Evolutionary conservation across 2,113 vertebrate species (phyloP).

Genomic region (Gorsachius goisagi): DNA sequence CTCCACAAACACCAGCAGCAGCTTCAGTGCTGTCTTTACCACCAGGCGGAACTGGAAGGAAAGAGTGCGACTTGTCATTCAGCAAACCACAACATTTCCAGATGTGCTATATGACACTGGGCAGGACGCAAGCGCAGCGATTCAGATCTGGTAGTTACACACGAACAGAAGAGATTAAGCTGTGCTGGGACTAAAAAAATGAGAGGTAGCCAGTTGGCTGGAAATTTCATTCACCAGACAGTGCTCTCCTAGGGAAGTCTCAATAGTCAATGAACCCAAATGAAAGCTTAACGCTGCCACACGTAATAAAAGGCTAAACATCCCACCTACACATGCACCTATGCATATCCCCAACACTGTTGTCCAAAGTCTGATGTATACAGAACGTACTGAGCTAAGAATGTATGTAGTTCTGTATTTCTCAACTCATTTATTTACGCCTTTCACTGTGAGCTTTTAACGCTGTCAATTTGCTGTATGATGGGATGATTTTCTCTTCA

Average conservation of each 20-base stretch:
- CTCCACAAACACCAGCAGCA: constrained; percentile 96
- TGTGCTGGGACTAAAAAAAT: background rate
- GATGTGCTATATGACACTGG: background rate
- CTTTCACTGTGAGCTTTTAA: background rate
- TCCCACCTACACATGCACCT: background rate
- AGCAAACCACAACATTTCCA: background rate
- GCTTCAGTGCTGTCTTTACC: constrained; percentile 94
- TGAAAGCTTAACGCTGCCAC: background rate
- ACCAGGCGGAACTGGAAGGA: constrained; percentile 89
- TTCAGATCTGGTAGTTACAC: background rate
- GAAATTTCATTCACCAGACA: background rate
- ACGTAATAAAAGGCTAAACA: background rate
- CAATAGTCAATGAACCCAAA: background rate
- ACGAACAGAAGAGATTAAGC: background rate
- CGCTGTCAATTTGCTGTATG: background rate
- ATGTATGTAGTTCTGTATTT: background rate
- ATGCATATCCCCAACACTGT: background rate
- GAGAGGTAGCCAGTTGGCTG: background rate
- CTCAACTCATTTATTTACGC: background rate
- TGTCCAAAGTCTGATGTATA: background rate
- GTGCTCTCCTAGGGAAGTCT: background rate
- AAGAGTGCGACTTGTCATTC: background rate
- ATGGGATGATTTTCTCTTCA: background rate
- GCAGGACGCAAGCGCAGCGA: background rate
- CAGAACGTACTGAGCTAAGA: background rate